Percentiles rank a stretch among this genome's conserved stretches.
These are phyloP conservation scores for Cebuella pygmaea DNA, from an alignment of 2,797 vertebrate genomes.

Conservation along the genomic window DNA sequence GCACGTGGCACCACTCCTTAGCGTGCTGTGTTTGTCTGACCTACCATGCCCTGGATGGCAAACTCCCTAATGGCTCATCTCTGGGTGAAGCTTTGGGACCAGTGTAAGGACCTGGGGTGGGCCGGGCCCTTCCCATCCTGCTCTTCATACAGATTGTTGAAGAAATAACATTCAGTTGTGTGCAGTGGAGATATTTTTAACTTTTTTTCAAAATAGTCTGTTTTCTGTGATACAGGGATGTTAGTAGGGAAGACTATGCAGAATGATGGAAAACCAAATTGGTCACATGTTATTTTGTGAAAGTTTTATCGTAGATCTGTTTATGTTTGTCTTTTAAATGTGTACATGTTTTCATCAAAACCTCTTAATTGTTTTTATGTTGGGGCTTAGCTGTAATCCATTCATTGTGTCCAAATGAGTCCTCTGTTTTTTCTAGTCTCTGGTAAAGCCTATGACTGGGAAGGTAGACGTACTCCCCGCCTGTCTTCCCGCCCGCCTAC, in stretches of 20 bases:
- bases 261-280: neutral
- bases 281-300: neutral
- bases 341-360: neutral
- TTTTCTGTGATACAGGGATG: neutral
- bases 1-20: fast-evolving
- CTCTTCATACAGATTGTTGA: neutral
- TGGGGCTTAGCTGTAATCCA: neutral
- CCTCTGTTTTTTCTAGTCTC: neutral
- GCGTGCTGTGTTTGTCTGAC: neutral
- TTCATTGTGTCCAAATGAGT: neutral
- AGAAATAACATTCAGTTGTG: neutral
- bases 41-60: neutral
- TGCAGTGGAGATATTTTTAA: neutral
- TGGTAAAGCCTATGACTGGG: neutral
- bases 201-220: neutral
- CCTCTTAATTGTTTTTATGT: neutral
- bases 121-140: fast-evolving
- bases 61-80: neutral
- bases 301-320: neutral
- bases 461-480: neutral
- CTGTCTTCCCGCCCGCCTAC: fast-evolving
- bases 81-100: neutral
- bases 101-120: fast-evolving
- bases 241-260: neutral
- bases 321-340: neutral